Evolutionary conservation across 1,140 invertebrate species (phyloP).

Genomic region (Berghia stephanieae): DNA sequence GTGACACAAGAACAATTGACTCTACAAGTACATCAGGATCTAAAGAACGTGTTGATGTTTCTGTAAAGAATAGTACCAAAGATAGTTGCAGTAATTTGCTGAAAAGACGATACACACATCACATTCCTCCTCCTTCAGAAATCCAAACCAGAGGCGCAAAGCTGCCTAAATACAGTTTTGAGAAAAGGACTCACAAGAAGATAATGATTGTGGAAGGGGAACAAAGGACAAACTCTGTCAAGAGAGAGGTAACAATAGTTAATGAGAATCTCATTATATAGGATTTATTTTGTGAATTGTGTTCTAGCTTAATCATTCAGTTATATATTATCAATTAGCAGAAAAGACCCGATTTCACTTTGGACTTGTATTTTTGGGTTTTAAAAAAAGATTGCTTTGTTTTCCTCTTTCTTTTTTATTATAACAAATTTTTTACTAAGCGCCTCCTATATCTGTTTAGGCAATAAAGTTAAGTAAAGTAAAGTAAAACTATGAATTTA

Average conservation of each 20-base stretch:
- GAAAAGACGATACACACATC: slow-evolving; percentile 69
- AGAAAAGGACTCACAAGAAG: slow-evolving; percentile 62
- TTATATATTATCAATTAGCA: too few species aligned
- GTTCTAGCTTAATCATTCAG: too few species aligned
- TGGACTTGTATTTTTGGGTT: too few species aligned
- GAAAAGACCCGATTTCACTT: too few species aligned
- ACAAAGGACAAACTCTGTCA: neutral
- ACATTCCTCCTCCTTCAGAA: slow-evolving; percentile 66
- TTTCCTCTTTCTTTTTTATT: too few species aligned
- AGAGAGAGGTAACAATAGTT: slow-evolving; percentile 25
- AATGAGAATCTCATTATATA: too few species aligned
- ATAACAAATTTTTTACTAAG: too few species aligned
- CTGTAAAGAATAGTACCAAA: neutral
- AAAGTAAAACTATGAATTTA: too few species aligned
- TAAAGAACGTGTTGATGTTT: slow-evolving; percentile 8
- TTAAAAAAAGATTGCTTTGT: too few species aligned
- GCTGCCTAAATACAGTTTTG: slow-evolving; percentile 69
- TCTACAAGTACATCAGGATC: slow-evolving; percentile 35
- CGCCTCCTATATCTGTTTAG: too few species aligned
- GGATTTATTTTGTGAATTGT: too few species aligned
- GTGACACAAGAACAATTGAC: slow-evolving; percentile 43
- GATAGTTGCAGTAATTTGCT: slow-evolving; percentile 39
- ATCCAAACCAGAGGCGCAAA: slow-evolving; percentile 73
- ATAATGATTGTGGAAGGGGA: slow-evolving; percentile 59
- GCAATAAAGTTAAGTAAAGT: too few species aligned